phyloP scores from a whole-genome alignment of 2,113 vertebrate genomes.

The Casuarius casuarius region DNA sequence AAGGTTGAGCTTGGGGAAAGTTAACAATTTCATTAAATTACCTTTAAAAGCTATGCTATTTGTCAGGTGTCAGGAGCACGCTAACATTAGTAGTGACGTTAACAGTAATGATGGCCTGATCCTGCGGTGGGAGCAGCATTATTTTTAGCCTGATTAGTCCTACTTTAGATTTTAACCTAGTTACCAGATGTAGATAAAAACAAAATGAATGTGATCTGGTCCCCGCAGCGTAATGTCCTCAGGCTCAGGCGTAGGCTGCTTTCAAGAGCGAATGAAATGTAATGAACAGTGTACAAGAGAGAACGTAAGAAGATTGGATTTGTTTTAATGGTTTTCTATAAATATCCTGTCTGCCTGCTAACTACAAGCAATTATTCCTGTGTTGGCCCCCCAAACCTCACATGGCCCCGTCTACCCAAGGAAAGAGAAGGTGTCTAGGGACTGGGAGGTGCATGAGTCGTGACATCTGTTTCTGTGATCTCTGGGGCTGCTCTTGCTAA shows the following conservation, averaged over 20 bases:
- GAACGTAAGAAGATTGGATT: background rate
- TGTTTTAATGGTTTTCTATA: slow-evolving; percentile 34
- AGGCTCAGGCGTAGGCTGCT: background rate
- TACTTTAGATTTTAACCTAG: slow-evolving; percentile 9
- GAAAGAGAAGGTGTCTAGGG: rapidly evolving
- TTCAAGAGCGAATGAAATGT: background rate
- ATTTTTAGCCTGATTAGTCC: slow-evolving; percentile 41
- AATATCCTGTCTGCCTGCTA: background rate
- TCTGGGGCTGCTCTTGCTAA: background rate
- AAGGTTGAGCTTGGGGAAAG: background rate
- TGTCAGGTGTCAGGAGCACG: background rate
- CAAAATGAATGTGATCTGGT: background rate
- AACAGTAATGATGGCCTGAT: background rate
- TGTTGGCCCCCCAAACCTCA: background rate
- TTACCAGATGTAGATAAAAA: slow-evolving; percentile 11
- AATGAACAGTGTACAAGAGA: background rate
- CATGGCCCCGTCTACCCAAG: background rate
- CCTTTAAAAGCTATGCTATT: background rate
- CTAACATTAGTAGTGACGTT: background rate
- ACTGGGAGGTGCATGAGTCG: rapidly evolving
- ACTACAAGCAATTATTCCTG: background rate
- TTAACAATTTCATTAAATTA: background rate
- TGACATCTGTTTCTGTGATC: rapidly evolving
- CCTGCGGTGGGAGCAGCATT: background rate
- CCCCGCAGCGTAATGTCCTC: background rate